Evolutionary conservation across 2,888 invertebrate species (phyloP).

Genomic region (Limenitis camilla): DNA sequence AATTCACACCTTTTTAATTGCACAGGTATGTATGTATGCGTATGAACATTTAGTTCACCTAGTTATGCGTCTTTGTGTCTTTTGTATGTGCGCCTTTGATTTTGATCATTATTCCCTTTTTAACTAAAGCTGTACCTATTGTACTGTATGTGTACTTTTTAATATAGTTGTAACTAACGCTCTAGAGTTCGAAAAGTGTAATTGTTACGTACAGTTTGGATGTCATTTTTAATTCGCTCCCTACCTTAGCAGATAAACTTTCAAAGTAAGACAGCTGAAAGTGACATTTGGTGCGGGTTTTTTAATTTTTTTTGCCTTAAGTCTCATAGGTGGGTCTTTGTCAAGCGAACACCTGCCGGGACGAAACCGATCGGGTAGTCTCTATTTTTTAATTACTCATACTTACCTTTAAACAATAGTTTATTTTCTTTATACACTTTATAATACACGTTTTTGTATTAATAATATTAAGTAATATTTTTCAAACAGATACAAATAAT

Average conservation of each 20-base stretch:
- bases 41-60: too few species aligned
- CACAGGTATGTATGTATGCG: background rate
- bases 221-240: background rate
- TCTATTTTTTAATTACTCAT: slow-evolving; percentile 33
- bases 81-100: too few species aligned
- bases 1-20: slow-evolving; percentile 17
- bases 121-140: too few species aligned
- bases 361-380: slow-evolving; percentile 35
- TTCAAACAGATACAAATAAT: too few species aligned
- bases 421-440: too few species aligned
- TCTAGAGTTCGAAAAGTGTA: too few species aligned
- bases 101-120: too few species aligned
- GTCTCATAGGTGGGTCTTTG: slow-evolving; percentile 47
- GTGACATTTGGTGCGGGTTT: slow-evolving; percentile 54
- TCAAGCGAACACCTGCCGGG: slow-evolving; percentile 57
- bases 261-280: slow-evolving; percentile 60
- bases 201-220: background rate
- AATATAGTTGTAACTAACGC: too few species aligned
- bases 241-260: slow-evolving; percentile 24
- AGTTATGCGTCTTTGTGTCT: too few species aligned
- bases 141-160: too few species aligned
- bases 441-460: too few species aligned
- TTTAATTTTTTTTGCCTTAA: slow-evolving; percentile 51
- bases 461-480: too few species aligned
- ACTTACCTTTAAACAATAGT: background rate